A percentile compares a stretch with the other conserved stretches of the same genome.
Evolutionary conservation across 2,888 invertebrate genomes (phyloP).

Genomic region (Apodemia zela): DNA sequence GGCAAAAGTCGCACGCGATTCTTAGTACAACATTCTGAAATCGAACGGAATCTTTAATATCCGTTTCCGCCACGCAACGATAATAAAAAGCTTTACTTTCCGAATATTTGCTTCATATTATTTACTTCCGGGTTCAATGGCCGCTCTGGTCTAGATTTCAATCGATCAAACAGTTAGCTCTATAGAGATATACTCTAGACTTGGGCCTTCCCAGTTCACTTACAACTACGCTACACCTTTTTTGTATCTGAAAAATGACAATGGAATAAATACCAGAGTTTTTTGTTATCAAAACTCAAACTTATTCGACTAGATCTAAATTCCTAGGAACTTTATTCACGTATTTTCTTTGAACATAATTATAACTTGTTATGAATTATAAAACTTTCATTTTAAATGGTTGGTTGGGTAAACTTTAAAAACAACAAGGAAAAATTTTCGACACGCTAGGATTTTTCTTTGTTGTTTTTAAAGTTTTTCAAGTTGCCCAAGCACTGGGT

Average conservation of each 20-base stretch:
- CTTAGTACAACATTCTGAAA: background rate
- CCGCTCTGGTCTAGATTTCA: conserved; percentile 8
- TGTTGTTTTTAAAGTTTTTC: too few species aligned
- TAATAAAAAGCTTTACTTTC: conserved; percentile 13
- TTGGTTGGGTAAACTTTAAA: too few species aligned
- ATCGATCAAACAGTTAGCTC: conserved; percentile 9
- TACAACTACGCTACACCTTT: background rate
- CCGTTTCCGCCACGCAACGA: conserved; percentile 5
- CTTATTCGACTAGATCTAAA: background rate
- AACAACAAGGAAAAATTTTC: too few species aligned
- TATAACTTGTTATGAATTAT: background rate
- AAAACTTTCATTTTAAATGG: too few species aligned
- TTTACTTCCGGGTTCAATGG: conserved; percentile 10
- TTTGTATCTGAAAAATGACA: background rate
- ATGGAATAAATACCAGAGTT: background rate
- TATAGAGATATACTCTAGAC: background rate
- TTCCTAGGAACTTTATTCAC: background rate
- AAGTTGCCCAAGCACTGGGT: too few species aligned
- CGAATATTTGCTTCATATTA: conserved; percentile 2
- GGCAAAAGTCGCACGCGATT: background rate
- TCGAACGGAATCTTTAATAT: conserved; percentile 2
- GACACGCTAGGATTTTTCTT: too few species aligned
- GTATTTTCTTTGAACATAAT: background rate
- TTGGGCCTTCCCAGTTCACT: conserved; percentile 12
- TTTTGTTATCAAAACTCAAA: background rate